Percentiles rank a stretch among this genome's conserved stretches.
phyloP scores from a whole-genome alignment of 2,113 vertebrate genomes.

The Vulpes ferrilata region DNA sequence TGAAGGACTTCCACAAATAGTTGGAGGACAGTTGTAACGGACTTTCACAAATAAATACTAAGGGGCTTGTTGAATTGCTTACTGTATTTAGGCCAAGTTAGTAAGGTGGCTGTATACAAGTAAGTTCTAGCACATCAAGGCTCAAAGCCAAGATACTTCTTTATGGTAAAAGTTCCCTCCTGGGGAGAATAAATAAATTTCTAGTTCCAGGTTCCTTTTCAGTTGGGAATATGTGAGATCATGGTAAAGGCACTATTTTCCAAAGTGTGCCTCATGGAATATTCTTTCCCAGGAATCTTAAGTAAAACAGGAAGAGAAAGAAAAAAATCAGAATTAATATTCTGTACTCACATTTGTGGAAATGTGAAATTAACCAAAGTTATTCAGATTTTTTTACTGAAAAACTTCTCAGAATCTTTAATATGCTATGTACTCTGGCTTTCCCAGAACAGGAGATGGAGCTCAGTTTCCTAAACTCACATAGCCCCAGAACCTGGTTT shows the following conservation, averaged over 20 bases:
- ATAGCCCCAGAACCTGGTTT: constrained; percentile 46
- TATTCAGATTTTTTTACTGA: constrained; percentile 49
- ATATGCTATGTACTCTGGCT: constrained; percentile 69
- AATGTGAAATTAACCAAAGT: constrained; percentile 56
- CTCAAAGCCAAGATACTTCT: background rate
- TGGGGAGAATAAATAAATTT: background rate
- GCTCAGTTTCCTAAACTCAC: constrained; percentile 56
- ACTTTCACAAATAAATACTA: background rate
- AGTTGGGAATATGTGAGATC: background rate
- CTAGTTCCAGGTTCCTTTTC: background rate
- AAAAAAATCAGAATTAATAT: background rate
- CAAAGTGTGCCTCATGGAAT: background rate
- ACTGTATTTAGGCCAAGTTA: background rate
- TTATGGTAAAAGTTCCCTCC: background rate
- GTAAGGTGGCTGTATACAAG: background rate
- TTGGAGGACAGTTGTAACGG: background rate
- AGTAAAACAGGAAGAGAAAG: background rate
- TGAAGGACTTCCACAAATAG: background rate
- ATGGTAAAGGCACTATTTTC: background rate
- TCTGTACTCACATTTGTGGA: background rate
- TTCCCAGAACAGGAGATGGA: constrained; percentile 46
- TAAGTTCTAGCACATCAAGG: background rate
- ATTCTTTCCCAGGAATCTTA: background rate
- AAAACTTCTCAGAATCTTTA: constrained; percentile 57
- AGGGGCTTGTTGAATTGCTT: background rate